Base-by-base conservation (phyloP, 2,113 vertebrate species). In the Notechis scutatus region DNA sequence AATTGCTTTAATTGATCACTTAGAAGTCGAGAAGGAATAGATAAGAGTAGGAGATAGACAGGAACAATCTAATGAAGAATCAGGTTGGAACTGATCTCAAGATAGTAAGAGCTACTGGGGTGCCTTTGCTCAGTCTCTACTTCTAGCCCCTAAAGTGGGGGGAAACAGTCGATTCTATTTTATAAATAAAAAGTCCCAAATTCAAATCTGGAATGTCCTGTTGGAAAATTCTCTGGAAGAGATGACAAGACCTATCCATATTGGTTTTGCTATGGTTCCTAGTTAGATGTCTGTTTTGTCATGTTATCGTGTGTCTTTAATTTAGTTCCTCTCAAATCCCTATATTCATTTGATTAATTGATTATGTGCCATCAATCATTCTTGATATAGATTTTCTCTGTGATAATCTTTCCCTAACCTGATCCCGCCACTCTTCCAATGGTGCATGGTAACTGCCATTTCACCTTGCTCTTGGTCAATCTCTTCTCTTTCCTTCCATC, bases 1-100 rank as follows among this genome's bases (percentile, higher is more conserved):
- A 90, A 90, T 87, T 61, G 81, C 89, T 87, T 90, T 90, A 90
- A 87, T 93, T 93, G 56, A 57, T 54, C 56, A 87, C 92, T 93
- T 93, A 55, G 21, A 85, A 87, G 89, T 54, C 12, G 1, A 61
- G 89, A 26, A 54, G 42, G 89, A 42, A 64, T 42, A 10, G 88
- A 29, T 57, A 89, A 57, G 21, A 54, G 45, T 50, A n/a, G 26
- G 55, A 6, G 55, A 1, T 54, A 89, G 52, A n/a, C 18, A 89
- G 61, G 18, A 23, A 47, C 23, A 34, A 54, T 64, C 61, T 85
- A 85, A 93, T 26, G 54, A 29, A 59, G 88, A 85, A 69, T 55
- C 47, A 42, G 29, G 24, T 74, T 85, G 69, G 42, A 81, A n/a
- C 47, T 54, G 91, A 69, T 15, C 24, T 15, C 3, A 64, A 26